Evolutionary conservation across 1,140 invertebrate genomes (phyloP), one percentile per base, ranked within the genome.

Genomic region (Caenorhabditis remanei): DNA sequence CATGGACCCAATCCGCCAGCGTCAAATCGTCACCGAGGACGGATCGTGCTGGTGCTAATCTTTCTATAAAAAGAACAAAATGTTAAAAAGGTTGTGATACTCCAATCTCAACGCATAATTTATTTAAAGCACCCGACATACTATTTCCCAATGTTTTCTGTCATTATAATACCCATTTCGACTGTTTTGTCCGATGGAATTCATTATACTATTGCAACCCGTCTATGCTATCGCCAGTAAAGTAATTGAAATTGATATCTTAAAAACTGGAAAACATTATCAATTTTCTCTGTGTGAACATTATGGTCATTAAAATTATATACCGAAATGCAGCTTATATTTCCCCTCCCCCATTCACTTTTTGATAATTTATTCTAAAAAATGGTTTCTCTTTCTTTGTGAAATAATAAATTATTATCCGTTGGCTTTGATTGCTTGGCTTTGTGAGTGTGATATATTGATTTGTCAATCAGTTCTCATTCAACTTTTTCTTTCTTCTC

Each of bases 1-100:
- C 63, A 92, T 92, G 87, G 90, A 92, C 13, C 91, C 91, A 19
- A 92, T 92, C 84, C 92, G 92, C 50, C 91, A 90, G 19, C 91
- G 91, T 43, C 91, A 92, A 86, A 92, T 92, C 21, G 87, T 88
- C 16, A 93, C 92, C 4, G 91, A 92, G 21, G 91, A 93, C 46
- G 91, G 92, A 58, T 89, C 90, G 7, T 92, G 91, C 85, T 92
- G 91, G 91, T 92, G 91, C 87, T 92, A 83, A 89, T 11, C 56
- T 43, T 19, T 14, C 6, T 79, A n/a, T 43, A 16, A 40, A 32
- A 40, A 46, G 8, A 24, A 24, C 9, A 21, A 50, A 50, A 11
- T 24, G 46, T 24, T 41, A 50, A 79, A 79, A 53, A 19, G 71
- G 71, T 79, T 79, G 71, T 79, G 71, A 50, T 79, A 32, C 43